phyloP scores from a whole-genome alignment of 2,797 vertebrate species.

The Iguana delicatissima region DNA sequence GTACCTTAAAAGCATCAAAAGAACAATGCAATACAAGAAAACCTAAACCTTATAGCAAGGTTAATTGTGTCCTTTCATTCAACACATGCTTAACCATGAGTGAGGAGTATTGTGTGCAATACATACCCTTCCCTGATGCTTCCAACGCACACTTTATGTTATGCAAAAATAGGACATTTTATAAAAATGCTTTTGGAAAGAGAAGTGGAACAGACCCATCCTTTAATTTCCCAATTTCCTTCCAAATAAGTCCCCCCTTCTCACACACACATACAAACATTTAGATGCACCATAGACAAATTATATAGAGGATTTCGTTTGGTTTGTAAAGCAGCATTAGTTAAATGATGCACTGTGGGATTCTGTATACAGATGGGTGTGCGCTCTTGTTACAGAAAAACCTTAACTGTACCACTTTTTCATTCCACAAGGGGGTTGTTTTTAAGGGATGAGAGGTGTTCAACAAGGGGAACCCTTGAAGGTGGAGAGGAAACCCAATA shows the following conservation, averaged over 20 bases:
- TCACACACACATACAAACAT: neutral
- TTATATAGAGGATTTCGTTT: neutral
- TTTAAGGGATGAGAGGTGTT: neutral
- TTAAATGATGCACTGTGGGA: neutral
- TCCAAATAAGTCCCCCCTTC: neutral
- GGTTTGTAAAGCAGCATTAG: neutral
- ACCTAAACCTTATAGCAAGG: neutral
- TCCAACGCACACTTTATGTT: neutral
- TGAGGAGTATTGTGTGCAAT: neutral
- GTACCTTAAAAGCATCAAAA: neutral
- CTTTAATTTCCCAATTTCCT: neutral
- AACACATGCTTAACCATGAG: neutral
- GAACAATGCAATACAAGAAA: neutral
- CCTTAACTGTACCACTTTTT: neutral
- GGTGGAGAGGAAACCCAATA: slow-evolving; percentile 14
- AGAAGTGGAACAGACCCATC: slow-evolving; percentile 20
- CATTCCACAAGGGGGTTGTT: slow-evolving; percentile 6
- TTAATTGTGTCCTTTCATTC: neutral
- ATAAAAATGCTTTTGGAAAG: neutral
- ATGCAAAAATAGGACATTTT: neutral
- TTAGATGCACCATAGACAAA: neutral
- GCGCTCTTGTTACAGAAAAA: neutral
- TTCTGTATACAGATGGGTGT: neutral
- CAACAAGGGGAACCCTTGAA: slow-evolving; percentile 16
- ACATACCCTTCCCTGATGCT: slow-evolving; percentile 15